A percentile compares a stretch with the other conserved stretches of the same genome.
Conservation (phyloP, 2,797 vertebrate genomes). For the Smutsia gigantea region DNA sequence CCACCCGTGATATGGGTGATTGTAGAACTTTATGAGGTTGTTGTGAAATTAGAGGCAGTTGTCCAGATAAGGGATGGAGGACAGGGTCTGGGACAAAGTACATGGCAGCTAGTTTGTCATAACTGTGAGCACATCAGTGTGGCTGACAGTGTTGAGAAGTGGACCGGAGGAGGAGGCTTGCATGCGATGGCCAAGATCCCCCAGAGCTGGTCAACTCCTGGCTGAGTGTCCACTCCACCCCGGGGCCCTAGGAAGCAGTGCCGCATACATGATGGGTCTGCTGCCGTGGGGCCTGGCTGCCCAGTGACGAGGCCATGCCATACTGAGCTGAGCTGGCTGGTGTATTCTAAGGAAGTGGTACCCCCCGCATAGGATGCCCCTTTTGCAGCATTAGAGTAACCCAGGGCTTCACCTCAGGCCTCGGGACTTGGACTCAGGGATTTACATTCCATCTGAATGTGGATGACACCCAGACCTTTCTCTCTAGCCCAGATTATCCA, state of each 20-base stretch:
- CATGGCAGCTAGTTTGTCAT: not conserved
- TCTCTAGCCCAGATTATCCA: too few species aligned
- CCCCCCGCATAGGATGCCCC: fast-evolving
- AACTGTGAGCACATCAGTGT: fast-evolving
- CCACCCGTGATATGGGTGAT: too few species aligned
- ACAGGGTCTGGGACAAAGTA: not conserved
- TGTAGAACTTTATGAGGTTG: not conserved
- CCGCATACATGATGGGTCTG: fast-evolving
- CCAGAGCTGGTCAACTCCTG: not conserved
- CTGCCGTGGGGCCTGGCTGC: not conserved
- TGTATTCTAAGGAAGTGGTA: not conserved
- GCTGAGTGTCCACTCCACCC: not conserved
- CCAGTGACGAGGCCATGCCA: fast-evolving
- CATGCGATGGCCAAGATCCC: not conserved
- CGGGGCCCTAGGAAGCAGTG: not conserved
- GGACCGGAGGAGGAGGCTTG: not conserved
- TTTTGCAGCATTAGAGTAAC: fast-evolving
- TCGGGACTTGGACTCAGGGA: not conserved
- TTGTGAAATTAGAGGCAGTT: not conserved
- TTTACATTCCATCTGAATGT: not conserved
- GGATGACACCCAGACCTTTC: not conserved
- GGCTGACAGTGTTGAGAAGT: fast-evolving
- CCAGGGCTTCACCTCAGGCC: not conserved
- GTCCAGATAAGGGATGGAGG: fast-evolving
- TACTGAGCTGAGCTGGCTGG: fast-evolving